Evolutionary conservation across 2,888 invertebrate species (phyloP).

Genomic region (Cacoxenus indagator): DNA sequence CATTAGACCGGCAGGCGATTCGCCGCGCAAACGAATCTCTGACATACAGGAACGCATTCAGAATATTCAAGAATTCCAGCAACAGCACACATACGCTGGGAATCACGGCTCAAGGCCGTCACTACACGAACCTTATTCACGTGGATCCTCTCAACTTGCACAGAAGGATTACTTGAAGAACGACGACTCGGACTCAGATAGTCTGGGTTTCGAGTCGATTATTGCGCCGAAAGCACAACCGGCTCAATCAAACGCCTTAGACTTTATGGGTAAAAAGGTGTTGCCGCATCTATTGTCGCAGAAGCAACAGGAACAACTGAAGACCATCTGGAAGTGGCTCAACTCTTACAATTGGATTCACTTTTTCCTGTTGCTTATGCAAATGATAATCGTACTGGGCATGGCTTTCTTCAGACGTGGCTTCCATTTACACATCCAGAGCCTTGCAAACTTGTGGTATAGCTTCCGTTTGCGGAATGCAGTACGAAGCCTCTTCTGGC

Average conservation of each 20-base stretch:
- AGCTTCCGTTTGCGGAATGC: conserved; percentile 43
- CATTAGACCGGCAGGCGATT: not conserved
- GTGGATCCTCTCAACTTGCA: not conserved
- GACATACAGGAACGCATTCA: not conserved
- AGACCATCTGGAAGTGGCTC: conserved; percentile 9
- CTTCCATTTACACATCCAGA: not conserved
- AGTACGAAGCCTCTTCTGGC: conserved; percentile 56
- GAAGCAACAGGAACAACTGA: conserved; percentile 32
- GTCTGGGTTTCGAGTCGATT: too few relatives aligned
- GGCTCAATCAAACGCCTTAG: too few relatives aligned
- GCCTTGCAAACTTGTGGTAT: conserved; percentile 39
- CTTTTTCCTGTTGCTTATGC: conserved; percentile 40
- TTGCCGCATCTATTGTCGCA: conserved; percentile 25
- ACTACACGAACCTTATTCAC: not conserved
- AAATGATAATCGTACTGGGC: conserved; percentile 27
- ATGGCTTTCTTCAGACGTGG: not conserved
- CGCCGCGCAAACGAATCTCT: not conserved
- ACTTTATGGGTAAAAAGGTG: conserved; percentile 10
- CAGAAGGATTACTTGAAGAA: too few relatives aligned
- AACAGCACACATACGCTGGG: not conserved
- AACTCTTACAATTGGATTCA: conserved; percentile 14
- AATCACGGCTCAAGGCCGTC: not conserved
- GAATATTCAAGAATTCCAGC: not conserved
- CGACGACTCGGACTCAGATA: conserved; percentile 50
- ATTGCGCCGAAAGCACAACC: not conserved